These are phyloP conservation scores for Nasalis larvatus DNA, from an alignment of 2,113 vertebrate genomes.

Conservation along the genomic window DNA sequence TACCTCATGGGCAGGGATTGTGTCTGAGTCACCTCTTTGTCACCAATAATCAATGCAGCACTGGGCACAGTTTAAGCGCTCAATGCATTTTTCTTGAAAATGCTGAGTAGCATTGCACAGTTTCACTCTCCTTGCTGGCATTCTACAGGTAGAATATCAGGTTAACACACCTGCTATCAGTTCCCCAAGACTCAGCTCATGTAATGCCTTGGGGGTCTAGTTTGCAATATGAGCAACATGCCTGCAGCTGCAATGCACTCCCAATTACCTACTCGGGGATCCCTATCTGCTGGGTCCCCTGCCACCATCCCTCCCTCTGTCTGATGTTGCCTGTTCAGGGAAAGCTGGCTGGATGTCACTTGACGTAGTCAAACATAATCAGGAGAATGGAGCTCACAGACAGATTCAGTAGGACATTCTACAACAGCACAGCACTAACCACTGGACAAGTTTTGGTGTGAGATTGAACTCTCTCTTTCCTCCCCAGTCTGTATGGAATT, in stretches of 20 bases:
- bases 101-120: accelerated
- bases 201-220: background rate
- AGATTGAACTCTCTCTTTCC: background rate
- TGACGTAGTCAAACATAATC: background rate
- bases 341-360: background rate
- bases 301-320: background rate
- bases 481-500: background rate
- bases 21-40: background rate
- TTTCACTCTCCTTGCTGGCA: background rate
- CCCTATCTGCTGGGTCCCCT: background rate
- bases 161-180: background rate
- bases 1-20: background rate
- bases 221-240: background rate
- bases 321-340: background rate
- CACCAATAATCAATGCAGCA: background rate
- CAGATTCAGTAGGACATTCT: background rate
- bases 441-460: background rate
- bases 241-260: background rate
- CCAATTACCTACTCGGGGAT: background rate
- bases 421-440: background rate
- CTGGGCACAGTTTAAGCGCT: background rate
- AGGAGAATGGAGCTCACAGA: background rate
- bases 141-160: background rate
- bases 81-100: background rate
- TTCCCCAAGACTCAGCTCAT: background rate